These are phyloP conservation scores for Thumatha senex DNA, from an alignment of 2,888 invertebrate species.

Conservation along the genomic window DNA sequence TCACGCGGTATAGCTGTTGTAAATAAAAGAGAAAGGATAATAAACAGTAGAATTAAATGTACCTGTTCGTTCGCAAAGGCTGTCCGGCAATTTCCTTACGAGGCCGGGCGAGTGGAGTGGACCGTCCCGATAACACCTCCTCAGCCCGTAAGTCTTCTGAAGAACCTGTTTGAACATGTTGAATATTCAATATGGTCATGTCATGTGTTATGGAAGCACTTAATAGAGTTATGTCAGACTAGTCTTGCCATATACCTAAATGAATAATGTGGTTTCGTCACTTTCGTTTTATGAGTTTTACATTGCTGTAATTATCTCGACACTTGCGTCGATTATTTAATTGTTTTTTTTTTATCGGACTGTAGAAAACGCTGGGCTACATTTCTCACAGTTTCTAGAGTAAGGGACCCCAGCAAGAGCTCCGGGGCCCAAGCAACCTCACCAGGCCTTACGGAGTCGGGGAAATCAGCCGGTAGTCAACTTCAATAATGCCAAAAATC, in stretches of 20 bases:
- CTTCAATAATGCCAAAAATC: too few relatives aligned
- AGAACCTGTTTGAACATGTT: slow-evolving; percentile 56
- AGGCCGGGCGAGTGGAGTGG: slow-evolving; percentile 87
- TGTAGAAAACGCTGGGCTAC: too few relatives aligned
- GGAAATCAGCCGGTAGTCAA: too few relatives aligned
- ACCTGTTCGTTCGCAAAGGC: slow-evolving; percentile 87
- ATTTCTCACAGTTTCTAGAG: too few relatives aligned
- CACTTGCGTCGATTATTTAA: too few relatives aligned
- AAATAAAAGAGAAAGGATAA: neutral
- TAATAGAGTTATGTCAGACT: slow-evolving; percentile 4
- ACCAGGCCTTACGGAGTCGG: too few relatives aligned
- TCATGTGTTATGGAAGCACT: slow-evolving; percentile 11
- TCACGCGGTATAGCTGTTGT: too few relatives aligned
- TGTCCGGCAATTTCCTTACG: slow-evolving; percentile 86
- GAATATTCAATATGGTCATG: slow-evolving; percentile 8
- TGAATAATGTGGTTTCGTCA: slow-evolving; percentile 1
- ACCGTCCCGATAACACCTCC: slow-evolving; percentile 84
- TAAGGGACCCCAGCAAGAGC: too few relatives aligned
- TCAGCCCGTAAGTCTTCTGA: slow-evolving; percentile 73
- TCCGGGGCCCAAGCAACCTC: too few relatives aligned
- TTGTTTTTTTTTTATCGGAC: too few relatives aligned
- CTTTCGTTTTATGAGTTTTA: slow-evolving; percentile 11
- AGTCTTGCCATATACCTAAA: slow-evolving; percentile 2
- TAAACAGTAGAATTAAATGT: slow-evolving; percentile 21
- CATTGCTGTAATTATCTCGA: slow-evolving; percentile 30